Conservation (phyloP, 2,888 invertebrate genomes). For the Oxytorus armatus region DNA sequence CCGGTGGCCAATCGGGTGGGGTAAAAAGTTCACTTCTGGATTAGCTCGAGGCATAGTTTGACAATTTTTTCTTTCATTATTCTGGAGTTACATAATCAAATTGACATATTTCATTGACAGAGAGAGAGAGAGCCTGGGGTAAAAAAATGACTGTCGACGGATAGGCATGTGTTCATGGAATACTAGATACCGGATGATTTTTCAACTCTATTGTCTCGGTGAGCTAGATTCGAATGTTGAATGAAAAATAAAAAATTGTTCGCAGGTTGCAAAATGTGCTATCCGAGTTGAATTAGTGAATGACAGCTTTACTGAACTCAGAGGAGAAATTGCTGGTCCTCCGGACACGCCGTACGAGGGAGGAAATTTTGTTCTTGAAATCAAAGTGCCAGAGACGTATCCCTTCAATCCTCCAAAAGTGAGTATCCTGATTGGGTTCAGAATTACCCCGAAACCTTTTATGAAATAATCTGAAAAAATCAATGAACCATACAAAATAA, state of each 20-base stretch:
- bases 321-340: slow-evolving; percentile 98
- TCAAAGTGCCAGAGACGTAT: slow-evolving; percentile 99
- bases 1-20: too few relatives aligned
- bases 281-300: slow-evolving; percentile 95
- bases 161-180: slow-evolving; percentile 34
- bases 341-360: slow-evolving; percentile 99
- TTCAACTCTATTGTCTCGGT: background rate
- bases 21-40: too few relatives aligned
- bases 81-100: slow-evolving; percentile 32
- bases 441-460: background rate
- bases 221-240: background rate
- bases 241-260: too few relatives aligned
- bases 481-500: too few relatives aligned
- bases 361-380: slow-evolving; percentile 96
- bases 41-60: slow-evolving; percentile 12
- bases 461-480: too few relatives aligned
- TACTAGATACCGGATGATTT: slow-evolving; percentile 16
- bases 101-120: slow-evolving; percentile 10
- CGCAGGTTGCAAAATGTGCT: slow-evolving; percentile 93
- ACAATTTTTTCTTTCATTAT: slow-evolving; percentile 29
- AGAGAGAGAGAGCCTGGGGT: background rate
- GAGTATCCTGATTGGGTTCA: slow-evolving; percentile 75
- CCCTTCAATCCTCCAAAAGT: slow-evolving; percentile 99
- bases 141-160: slow-evolving; percentile 39
- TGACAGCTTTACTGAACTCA: slow-evolving; percentile 95